phyloP scores from a whole-genome alignment of 1,140 invertebrate species.

The Dufourea novaeangliae region DNA sequence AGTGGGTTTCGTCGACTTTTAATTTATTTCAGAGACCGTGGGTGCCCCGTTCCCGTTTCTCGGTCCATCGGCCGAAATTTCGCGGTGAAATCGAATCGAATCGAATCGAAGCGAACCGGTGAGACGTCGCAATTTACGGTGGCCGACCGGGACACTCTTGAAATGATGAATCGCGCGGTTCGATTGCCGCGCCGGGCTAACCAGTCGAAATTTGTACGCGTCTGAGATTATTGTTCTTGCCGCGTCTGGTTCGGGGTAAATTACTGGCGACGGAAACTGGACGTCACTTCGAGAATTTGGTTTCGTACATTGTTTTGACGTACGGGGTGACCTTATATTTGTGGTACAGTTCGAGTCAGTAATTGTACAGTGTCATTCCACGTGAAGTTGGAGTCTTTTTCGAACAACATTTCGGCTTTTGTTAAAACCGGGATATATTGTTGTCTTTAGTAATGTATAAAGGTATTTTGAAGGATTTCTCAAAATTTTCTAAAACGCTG shows the following conservation, averaged over 20 bases:
- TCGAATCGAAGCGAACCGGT: slow-evolving; percentile 33
- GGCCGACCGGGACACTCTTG: slow-evolving; percentile 8
- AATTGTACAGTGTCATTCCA: too few species aligned
- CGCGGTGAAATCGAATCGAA: slow-evolving; percentile 41
- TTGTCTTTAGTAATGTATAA: too few species aligned
- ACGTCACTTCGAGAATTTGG: neutral
- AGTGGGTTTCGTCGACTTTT: slow-evolving; percentile 44
- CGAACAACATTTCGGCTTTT: too few species aligned
- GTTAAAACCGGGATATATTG: too few species aligned
- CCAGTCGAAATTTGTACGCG: slow-evolving; percentile 2
- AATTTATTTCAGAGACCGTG: slow-evolving; percentile 48
- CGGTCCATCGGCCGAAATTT: slow-evolving; percentile 23
- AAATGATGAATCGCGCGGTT: slow-evolving; percentile 32
- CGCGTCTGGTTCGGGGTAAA: neutral
- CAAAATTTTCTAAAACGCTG: too few species aligned
- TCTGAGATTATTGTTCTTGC: neutral
- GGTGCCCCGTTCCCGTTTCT: slow-evolving; percentile 16
- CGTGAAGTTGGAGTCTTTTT: too few species aligned
- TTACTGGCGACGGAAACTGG: neutral
- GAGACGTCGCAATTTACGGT: slow-evolving; percentile 28
- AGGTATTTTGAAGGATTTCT: too few species aligned
- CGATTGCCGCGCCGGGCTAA: neutral
- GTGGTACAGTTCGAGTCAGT: too few species aligned
- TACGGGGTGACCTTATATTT: too few species aligned
- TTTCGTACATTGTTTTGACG: too few species aligned